Base-by-base conservation (phyloP, 2,888 invertebrate genomes). In the Andricus curvator region DNA sequence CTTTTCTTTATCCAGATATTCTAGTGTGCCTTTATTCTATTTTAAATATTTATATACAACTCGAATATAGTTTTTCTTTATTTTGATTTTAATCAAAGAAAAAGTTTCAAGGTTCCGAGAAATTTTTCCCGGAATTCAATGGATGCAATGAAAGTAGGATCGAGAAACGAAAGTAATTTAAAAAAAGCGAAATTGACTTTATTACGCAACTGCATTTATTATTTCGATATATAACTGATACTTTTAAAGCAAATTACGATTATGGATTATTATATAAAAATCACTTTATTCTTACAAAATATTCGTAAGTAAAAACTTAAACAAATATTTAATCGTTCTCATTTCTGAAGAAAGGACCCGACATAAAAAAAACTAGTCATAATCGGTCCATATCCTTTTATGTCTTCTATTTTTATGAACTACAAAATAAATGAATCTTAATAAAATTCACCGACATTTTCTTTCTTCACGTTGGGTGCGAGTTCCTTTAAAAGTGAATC, bases 81-180 rank as follows among this genome's bases (percentile, higher is more conserved):
- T 33, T 66, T n/a, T 37, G 20, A 1, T n/a, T 66, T 66, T 66
- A 37, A 37, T 41, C 20, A 41, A 37, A 4, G 41, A 37, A 56
- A 56, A 56, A 25, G 62, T 62, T 62, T 5, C 6, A 62, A n/a
- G 11, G 3, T n/a, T n/a, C n/a, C 4, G 37, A 67, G 66, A 37
- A 22, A 67, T 67, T 48, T 68, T 67, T 44, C 22, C 1, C 25
- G 62, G 22, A 29, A 25, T 62, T 44, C 37, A 67, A 20, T 41
- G 9, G n/a, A 67, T 41, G n/a, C n/a, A 41, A 67, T 41, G 67
- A 67, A 67, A 67, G 67, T 67, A 67, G n/a, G n/a, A 33, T 15
- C 29, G 33, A 17, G 17, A 66, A 41, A 41, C n/a, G 41, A 66
- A 66, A 66, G 66, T 25, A 25, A 25, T 62, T 22, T 56, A 56